Conservation (phyloP, 2,888 invertebrate species). For the Leptopterna dolabrata region DNA sequence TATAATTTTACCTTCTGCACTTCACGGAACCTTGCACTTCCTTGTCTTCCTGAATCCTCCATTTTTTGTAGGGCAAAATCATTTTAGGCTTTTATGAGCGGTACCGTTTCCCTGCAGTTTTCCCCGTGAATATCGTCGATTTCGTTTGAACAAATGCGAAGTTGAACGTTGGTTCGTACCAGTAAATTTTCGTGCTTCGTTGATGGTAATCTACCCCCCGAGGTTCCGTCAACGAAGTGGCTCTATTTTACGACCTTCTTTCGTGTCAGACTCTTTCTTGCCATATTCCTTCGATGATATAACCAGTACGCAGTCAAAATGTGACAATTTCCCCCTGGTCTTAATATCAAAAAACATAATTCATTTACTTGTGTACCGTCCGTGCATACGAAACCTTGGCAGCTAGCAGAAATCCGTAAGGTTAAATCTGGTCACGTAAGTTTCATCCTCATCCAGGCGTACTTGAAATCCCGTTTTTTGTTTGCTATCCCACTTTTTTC, state of each 20-base stretch:
- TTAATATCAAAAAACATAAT: too few species aligned
- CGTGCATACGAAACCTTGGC: background rate
- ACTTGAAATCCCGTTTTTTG: constrained; percentile 4
- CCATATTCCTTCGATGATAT: background rate
- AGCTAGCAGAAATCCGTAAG: background rate
- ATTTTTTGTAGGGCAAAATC: constrained; percentile 45
- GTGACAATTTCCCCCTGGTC: background rate
- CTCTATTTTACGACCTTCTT: background rate
- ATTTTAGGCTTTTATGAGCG: background rate
- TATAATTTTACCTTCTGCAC: constrained; percentile 38
- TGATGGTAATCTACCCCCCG: background rate
- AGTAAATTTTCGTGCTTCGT: background rate
- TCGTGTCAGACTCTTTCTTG: background rate
- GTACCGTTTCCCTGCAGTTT: background rate
- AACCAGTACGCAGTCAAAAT: background rate
- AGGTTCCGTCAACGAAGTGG: background rate
- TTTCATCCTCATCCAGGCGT: background rate
- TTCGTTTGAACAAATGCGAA: too few species aligned
- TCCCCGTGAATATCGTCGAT: background rate
- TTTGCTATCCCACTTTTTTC: background rate
- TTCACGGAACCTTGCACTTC: constrained; percentile 41
- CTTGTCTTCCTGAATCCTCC: constrained; percentile 49
- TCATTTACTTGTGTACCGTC: too few species aligned
- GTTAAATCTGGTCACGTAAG: constrained; percentile 2
- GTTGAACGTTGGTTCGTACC: too few species aligned